Evolutionary conservation across 2,888 invertebrate species (phyloP).

Genomic region (Therioaphis trifolii): DNA sequence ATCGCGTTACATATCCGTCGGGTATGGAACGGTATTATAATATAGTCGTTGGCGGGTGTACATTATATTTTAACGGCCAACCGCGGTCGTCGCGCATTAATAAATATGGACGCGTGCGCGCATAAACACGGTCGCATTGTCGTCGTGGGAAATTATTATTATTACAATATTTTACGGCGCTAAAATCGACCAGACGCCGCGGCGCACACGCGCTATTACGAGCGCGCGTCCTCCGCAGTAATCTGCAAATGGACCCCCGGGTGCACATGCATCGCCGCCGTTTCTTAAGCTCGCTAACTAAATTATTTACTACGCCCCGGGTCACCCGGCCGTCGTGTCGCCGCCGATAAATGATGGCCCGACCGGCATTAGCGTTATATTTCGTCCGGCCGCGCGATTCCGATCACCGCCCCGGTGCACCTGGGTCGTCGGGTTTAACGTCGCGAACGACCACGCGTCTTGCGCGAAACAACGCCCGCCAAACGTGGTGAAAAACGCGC

Average conservation of each 20-base stretch:
- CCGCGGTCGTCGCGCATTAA: no score
- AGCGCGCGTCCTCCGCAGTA: background rate
- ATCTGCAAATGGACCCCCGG: constrained; percentile 53
- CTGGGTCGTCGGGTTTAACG: background rate
- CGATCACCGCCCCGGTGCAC: background rate
- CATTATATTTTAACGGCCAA: no score
- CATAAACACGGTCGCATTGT: no score
- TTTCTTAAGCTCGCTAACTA: constrained; percentile 52
- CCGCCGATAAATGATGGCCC: constrained; percentile 24
- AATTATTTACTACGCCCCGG: constrained; percentile 42
- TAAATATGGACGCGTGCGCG: no score
- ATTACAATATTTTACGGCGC: background rate
- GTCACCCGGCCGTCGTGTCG: constrained; percentile 4
- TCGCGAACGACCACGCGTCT: background rate
- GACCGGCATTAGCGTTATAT: constrained; percentile 8
- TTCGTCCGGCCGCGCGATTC: background rate
- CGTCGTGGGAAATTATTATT: no score
- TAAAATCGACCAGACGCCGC: constrained; percentile 36
- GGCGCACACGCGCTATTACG: constrained; percentile 8
- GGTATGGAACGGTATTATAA: no score
- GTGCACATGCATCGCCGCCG: background rate
- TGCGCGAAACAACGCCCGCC: no score
- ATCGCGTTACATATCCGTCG: no score
- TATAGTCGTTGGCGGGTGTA: no score
- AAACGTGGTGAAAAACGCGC: no score